Evolutionary conservation across 2,797 vertebrate genomes (phyloP).

Genomic region (Acomys russatus): DNA sequence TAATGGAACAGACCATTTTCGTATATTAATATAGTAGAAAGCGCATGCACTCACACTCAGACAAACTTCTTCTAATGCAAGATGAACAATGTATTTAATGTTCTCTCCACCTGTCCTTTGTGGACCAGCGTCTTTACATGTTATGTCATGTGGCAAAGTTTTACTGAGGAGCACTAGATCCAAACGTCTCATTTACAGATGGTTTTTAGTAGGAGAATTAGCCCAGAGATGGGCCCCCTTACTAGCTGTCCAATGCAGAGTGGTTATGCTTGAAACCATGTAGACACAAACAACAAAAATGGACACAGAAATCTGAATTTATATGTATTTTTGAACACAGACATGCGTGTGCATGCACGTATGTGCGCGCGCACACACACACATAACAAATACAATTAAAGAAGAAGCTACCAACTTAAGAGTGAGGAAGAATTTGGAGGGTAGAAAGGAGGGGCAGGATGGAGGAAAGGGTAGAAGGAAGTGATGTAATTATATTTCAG

Average conservation of each 20-base stretch:
- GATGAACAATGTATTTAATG: not conserved
- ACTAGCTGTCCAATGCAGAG: not conserved
- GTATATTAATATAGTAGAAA: not conserved
- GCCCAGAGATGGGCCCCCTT: not conserved
- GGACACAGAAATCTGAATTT: not conserved
- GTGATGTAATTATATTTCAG: not conserved
- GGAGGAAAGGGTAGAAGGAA: not conserved
- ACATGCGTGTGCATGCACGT: not conserved
- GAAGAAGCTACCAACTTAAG: not conserved
- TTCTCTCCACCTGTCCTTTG: not conserved
- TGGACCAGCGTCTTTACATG: not conserved
- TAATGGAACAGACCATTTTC: not conserved
- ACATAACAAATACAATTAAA: not conserved
- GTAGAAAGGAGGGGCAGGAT: too few relatives aligned
- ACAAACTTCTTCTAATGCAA: not conserved
- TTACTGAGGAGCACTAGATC: not conserved
- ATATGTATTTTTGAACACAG: not conserved
- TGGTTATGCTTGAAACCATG: not conserved
- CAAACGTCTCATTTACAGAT: slow-evolving; percentile 41
- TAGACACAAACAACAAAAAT: not conserved
- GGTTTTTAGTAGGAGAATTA: not conserved
- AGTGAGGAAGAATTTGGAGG: not conserved
- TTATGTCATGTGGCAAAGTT: not conserved
- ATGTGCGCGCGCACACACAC: not conserved
- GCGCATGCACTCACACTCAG: too few relatives aligned